phyloP scores from a whole-genome alignment of 2,113 vertebrate genomes.

The Aleadryas rufinucha region DNA sequence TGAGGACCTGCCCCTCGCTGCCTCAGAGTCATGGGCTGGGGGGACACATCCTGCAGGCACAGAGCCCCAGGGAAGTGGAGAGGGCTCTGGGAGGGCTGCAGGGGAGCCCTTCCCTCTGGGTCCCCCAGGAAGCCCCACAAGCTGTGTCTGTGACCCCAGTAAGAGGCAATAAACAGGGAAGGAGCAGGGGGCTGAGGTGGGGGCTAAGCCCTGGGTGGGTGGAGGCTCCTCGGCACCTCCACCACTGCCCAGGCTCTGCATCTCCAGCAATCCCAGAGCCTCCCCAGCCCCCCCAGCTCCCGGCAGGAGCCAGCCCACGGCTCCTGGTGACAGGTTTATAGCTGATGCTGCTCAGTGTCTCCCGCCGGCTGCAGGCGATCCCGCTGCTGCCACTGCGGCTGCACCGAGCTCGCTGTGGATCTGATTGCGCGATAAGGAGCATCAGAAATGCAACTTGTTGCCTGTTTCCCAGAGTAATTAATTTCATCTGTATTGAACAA shows the following conservation, averaged over 20 bases:
- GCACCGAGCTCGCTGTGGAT: neutral
- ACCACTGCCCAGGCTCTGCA: neutral
- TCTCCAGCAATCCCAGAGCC: fast-evolving
- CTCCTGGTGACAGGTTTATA: neutral
- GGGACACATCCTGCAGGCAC: neutral
- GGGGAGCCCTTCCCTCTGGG: neutral
- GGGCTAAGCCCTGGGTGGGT: fast-evolving
- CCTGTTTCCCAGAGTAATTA: slow-evolving; percentile 60
- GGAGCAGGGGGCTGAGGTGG: neutral
- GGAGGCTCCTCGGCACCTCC: neutral
- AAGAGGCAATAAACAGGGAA: neutral
- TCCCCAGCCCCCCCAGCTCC: neutral
- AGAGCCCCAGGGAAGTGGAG: neutral
- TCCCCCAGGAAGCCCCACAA: neutral
- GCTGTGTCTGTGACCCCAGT: fast-evolving
- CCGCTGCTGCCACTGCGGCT: neutral
- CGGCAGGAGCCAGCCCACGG: neutral
- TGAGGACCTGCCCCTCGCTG: neutral
- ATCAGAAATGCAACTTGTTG: slow-evolving; percentile 59
- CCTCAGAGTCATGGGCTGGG: neutral
- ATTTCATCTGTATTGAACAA: slow-evolving; percentile 65
- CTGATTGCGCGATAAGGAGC: neutral
- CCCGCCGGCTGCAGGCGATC: neutral
- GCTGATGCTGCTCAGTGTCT: neutral
- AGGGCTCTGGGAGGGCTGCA: neutral